phyloP scores from a whole-genome alignment of 2,888 invertebrate genomes.

The Agelastica alni region DNA sequence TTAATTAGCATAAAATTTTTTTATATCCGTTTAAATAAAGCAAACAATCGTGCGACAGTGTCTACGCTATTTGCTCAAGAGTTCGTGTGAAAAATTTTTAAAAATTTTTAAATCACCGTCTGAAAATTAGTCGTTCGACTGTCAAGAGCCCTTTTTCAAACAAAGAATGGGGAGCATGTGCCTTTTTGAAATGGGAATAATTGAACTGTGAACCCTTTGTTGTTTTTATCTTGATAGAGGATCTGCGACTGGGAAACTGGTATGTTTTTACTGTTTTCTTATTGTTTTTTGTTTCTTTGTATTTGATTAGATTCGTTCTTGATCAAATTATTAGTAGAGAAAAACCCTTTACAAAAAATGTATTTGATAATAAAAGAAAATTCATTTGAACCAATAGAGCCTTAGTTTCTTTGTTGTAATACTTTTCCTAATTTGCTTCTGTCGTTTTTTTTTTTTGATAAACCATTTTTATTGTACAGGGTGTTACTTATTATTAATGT shows the following conservation, averaged over 20 bases:
- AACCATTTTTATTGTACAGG: too few relatives aligned
- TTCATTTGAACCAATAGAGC: too few relatives aligned
- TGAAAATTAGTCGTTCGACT: constrained; percentile 30
- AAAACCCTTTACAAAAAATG: too few relatives aligned
- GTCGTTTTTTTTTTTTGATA: too few relatives aligned
- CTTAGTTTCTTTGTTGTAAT: too few relatives aligned
- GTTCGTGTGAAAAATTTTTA: constrained; percentile 40
- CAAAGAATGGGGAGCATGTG: constrained; percentile 30
- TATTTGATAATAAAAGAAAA: too few relatives aligned
- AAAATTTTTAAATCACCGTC: constrained; percentile 35
- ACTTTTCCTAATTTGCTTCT: too few relatives aligned
- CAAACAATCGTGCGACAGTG: constrained; percentile 32
- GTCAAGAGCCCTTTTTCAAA: constrained; percentile 31
- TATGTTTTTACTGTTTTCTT: too few relatives aligned
- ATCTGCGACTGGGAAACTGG: constrained; percentile 9
- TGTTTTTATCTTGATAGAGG: constrained; percentile 24
- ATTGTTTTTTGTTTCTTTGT: too few relatives aligned
- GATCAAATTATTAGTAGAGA: too few relatives aligned
- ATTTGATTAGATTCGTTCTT: too few relatives aligned
- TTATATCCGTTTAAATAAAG: constrained; percentile 39
- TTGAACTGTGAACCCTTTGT: constrained; percentile 35
- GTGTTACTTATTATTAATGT: too few relatives aligned
- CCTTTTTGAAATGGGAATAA: constrained; percentile 27
- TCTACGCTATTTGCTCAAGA: constrained; percentile 13
- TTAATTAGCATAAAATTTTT: constrained; percentile 43